These are phyloP conservation scores for Digitonthophagus gazella DNA, from an alignment of 2,888 invertebrate genomes.

Conservation along the genomic window DNA sequence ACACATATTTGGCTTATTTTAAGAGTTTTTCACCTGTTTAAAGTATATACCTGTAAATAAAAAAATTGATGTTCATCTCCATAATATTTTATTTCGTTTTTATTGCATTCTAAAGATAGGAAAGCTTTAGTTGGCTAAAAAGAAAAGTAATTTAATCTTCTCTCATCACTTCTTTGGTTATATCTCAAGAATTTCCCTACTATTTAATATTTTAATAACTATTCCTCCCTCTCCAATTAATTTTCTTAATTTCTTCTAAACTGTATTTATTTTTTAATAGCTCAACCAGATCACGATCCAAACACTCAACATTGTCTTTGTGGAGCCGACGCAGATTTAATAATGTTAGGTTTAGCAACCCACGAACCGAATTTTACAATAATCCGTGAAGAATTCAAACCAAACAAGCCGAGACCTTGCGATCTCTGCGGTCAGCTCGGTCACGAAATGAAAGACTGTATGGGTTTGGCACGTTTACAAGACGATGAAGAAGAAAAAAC, in stretches of 20 bases:
- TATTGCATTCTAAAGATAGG: too few relatives aligned
- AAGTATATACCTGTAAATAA: too few relatives aligned
- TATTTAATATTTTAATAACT: conserved; percentile 19
- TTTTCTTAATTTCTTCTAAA: too few relatives aligned
- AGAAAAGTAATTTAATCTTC: too few relatives aligned
- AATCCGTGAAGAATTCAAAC: conserved; percentile 97
- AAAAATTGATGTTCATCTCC: too few relatives aligned
- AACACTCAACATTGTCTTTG: conserved; percentile 97
- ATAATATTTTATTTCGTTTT: too few relatives aligned
- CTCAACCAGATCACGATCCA: conserved; percentile 93
- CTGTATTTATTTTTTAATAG: conserved; percentile 46
- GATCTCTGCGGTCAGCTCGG: conserved; percentile 90
- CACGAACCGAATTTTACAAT: conserved; percentile 99
- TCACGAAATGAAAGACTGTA: conserved; percentile 93
- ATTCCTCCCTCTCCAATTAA: conserved; percentile 3
- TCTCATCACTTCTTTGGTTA: too few relatives aligned
- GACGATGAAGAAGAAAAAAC: conserved; percentile 57
- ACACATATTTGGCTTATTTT: too few relatives aligned
- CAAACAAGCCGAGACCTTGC: conserved; percentile 93
- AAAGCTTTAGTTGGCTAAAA: too few relatives aligned
- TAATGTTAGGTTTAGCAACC: conserved; percentile 97
- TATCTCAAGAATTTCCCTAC: too few relatives aligned
- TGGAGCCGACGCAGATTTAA: conserved; percentile 97
- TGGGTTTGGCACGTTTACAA: conserved; percentile 59
- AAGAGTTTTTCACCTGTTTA: too few relatives aligned